phyloP scores from a whole-genome alignment of 2,113 vertebrate species.

The Anhinga rufa region DNA sequence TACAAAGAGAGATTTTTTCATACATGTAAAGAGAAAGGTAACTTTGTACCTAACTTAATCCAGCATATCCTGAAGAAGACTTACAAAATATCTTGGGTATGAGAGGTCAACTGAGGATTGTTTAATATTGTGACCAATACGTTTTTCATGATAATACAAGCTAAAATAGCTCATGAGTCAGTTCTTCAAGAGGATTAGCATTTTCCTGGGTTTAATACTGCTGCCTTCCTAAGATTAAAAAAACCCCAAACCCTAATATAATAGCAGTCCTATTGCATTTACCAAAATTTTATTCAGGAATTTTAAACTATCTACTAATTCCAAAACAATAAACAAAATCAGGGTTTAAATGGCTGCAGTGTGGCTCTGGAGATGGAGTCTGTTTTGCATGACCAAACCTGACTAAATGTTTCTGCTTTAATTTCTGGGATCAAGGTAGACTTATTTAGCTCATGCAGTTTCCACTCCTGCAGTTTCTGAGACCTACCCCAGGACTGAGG shows the following conservation, averaged over 20 bases:
- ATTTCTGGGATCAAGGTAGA: neutral
- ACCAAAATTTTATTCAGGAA: neutral
- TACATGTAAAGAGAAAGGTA: neutral
- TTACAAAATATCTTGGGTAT: neutral
- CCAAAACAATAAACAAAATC: neutral
- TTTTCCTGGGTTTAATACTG: neutral
- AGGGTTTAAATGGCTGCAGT: neutral
- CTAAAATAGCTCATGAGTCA: neutral
- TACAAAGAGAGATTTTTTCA: neutral
- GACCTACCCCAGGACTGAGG: fast-evolving
- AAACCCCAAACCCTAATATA: neutral
- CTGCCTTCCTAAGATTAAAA: neutral
- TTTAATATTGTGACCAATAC: neutral
- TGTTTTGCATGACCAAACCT: neutral
- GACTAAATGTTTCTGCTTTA: neutral
- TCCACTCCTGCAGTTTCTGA: neutral
- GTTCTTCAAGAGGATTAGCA: neutral
- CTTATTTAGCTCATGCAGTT: neutral
- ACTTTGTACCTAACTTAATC: neutral
- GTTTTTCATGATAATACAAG: neutral
- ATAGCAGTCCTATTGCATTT: neutral
- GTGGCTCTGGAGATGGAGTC: neutral
- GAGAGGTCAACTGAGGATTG: neutral
- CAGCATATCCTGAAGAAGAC: neutral
- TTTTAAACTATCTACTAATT: neutral